These are phyloP conservation scores for Sciurus carolinensis DNA, from an alignment of 2,797 vertebrate species.

Conservation along the genomic window DNA sequence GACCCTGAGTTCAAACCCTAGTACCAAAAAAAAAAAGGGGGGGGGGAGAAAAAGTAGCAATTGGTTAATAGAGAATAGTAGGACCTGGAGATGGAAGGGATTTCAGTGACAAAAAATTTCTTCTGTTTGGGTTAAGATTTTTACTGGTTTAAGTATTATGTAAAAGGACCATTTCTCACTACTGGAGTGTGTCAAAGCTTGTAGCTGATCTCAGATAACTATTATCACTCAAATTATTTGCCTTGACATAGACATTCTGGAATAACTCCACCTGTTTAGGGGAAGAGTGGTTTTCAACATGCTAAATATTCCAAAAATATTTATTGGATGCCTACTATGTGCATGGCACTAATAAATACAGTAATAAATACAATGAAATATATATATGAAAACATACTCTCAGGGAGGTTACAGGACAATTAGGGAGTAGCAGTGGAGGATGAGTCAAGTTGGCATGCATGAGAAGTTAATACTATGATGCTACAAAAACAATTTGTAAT, in stretches of 20 bases:
- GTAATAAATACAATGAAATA: conserved; percentile 43
- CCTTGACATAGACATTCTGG: conserved; percentile 49
- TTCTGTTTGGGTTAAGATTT: conserved; percentile 65
- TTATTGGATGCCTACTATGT: conserved; percentile 36
- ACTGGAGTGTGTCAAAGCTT: conserved; percentile 58
- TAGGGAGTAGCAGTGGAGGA: background rate
- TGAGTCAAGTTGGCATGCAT: background rate
- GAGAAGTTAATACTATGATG: background rate
- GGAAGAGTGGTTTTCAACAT: background rate
- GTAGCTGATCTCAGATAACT: conserved; percentile 42
- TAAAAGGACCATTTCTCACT: background rate
- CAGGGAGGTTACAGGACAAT: conserved; percentile 9
- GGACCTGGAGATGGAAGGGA: conserved; percentile 4
- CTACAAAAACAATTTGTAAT: conserved; percentile 30
- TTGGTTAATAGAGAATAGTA: conserved; percentile 56
- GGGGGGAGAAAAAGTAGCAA: background rate
- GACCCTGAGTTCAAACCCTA: too few relatives aligned
- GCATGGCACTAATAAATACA: background rate
- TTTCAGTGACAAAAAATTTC: conserved; percentile 52
- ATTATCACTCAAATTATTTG: conserved; percentile 59
- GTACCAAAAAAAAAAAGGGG: too few relatives aligned
- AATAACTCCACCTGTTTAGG: conserved; percentile 34
- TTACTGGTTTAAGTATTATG: conserved; percentile 31
- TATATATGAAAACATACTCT: conserved; percentile 54
- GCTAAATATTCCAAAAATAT: conserved; percentile 22